These are phyloP conservation scores for Semnopithecus entellus DNA, from an alignment of 2,113 vertebrate genomes.

Conservation along the genomic window DNA sequence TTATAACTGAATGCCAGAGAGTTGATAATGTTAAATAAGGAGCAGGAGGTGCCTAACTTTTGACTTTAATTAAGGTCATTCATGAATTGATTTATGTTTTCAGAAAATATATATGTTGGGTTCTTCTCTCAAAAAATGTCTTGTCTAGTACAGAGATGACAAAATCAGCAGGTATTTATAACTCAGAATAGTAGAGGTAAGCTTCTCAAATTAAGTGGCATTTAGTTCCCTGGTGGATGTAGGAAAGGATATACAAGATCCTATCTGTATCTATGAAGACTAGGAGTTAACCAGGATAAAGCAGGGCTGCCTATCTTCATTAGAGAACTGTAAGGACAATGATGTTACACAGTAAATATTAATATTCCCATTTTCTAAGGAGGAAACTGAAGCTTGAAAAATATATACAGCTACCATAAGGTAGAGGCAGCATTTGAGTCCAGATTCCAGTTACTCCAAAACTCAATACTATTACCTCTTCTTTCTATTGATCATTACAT, in stretches of 20 bases:
- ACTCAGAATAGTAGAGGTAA: not conserved
- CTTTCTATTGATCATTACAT: not conserved
- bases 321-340: not conserved
- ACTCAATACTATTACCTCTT: not conserved
- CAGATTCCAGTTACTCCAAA: not conserved
- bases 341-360: not conserved
- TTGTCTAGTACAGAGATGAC: not conserved
- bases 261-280: not conserved
- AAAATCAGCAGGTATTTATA: not conserved
- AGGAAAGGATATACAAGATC: not conserved
- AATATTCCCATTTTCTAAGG: not conserved
- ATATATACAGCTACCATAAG: not conserved
- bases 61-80: constrained; percentile 23
- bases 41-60: not conserved
- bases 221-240: not conserved
- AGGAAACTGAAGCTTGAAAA: not conserved
- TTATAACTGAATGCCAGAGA: not conserved
- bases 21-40: not conserved
- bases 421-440: not conserved
- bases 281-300: not conserved
- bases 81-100: not conserved
- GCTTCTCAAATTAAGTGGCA: not conserved
- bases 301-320: not conserved
- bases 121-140: not conserved
- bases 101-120: not conserved